These are phyloP conservation scores for Lucifuga dentata DNA, from an alignment of 2,113 vertebrate species.

Conservation along the genomic window DNA sequence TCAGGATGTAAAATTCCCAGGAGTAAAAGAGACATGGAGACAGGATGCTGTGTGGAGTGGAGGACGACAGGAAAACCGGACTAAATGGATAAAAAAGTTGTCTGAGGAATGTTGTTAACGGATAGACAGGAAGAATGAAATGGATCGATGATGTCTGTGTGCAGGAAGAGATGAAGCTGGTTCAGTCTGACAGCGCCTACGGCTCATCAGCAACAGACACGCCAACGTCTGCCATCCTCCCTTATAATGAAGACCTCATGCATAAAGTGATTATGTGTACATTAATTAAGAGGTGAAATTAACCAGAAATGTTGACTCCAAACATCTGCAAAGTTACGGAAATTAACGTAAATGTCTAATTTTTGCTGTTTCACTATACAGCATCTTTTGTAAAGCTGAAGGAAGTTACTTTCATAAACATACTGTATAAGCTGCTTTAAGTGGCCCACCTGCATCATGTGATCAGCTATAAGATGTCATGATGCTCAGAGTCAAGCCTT, in stretches of 20 bases:
- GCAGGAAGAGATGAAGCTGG: constrained; percentile 10
- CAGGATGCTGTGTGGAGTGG: background rate
- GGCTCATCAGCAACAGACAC: constrained; percentile 64
- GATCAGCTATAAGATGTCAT: too few species aligned
- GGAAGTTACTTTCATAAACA: too few species aligned
- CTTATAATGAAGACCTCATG: constrained; percentile 81
- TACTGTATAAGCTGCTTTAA: too few species aligned
- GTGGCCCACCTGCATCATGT: too few species aligned
- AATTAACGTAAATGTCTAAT: too few species aligned
- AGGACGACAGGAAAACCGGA: background rate
- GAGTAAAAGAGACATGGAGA: constrained; percentile 10
- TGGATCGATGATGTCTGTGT: constrained; percentile 47
- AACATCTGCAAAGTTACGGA: too few species aligned
- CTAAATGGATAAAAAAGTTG: too few species aligned
- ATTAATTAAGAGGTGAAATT: background rate
- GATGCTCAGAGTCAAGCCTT: too few species aligned
- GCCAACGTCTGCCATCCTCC: constrained; percentile 20
- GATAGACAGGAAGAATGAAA: background rate
- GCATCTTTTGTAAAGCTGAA: too few species aligned
- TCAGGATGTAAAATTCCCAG: constrained; percentile 3
- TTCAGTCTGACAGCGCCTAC: constrained; percentile 61
- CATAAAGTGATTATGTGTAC: constrained; percentile 77
- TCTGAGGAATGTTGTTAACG: too few species aligned
- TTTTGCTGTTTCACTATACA: too few species aligned
- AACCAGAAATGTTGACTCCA: too few species aligned